Evolutionary conservation across 2,113 vertebrate genomes (phyloP).

Genomic region (Bostrychus sinensis): DNA sequence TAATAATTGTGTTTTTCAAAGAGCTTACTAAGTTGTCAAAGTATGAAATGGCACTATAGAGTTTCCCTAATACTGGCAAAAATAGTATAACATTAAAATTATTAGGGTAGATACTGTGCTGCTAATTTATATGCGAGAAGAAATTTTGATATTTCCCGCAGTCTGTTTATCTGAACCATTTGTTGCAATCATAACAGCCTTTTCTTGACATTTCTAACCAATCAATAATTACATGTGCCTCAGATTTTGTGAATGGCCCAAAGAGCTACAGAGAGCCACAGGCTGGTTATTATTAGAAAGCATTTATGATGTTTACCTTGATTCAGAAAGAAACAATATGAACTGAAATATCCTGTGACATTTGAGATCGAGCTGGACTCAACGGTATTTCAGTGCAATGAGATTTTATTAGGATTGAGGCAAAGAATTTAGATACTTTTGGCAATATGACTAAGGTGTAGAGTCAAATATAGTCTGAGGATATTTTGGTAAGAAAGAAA

Average conservation of each 20-base stretch:
- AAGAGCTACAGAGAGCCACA: slow-evolving; percentile 25
- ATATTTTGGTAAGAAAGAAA: background rate
- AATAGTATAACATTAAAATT: too few relatives aligned
- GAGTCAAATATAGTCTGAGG: background rate
- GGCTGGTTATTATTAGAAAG: slow-evolving; percentile 30
- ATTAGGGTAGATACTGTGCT: background rate
- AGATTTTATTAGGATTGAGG: slow-evolving; percentile 41
- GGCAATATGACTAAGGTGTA: background rate
- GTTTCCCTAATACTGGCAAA: too few relatives aligned
- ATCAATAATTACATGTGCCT: slow-evolving; percentile 61
- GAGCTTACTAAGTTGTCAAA: too few relatives aligned
- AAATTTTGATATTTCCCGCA: slow-evolving; percentile 9
- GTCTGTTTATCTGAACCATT: slow-evolving; percentile 27
- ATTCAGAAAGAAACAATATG: slow-evolving; percentile 23
- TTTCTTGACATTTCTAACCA: slow-evolving; percentile 65
- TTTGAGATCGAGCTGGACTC: slow-evolving; percentile 52
- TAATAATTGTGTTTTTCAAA: too few relatives aligned
- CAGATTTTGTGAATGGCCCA: slow-evolving; percentile 45
- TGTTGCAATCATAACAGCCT: slow-evolving; percentile 33
- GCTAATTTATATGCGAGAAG: slow-evolving; percentile 8
- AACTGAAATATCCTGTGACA: slow-evolving; percentile 46
- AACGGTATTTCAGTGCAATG: slow-evolving; percentile 37
- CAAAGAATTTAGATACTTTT: slow-evolving; percentile 9
- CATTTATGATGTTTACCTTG: slow-evolving; percentile 32
- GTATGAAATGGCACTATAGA: too few relatives aligned